These are phyloP conservation scores for Drosophila yooni DNA, from an alignment of 2,888 invertebrate species.

Conservation along the genomic window DNA sequence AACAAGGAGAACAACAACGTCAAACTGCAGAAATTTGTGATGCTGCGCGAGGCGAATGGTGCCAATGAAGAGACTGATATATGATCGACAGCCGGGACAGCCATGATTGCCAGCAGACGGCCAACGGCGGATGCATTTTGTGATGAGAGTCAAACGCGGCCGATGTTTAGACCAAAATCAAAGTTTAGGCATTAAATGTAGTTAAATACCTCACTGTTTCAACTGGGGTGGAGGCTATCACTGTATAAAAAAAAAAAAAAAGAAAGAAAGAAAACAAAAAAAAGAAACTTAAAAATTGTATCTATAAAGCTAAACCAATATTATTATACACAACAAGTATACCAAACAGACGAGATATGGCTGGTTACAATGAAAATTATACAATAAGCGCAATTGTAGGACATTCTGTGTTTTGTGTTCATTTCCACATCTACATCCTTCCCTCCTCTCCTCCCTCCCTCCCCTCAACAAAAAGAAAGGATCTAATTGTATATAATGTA, in stretches of 20 bases:
- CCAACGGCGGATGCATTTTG: slow-evolving; percentile 45
- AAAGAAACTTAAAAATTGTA: slow-evolving; percentile 43
- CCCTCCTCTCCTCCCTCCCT: neutral
- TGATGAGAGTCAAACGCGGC: slow-evolving; percentile 50
- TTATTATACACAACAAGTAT: slow-evolving; percentile 13
- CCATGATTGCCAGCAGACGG: slow-evolving; percentile 18
- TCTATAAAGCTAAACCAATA: slow-evolving; percentile 55
- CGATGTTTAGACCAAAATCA: slow-evolving; percentile 59
- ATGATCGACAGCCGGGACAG: slow-evolving; percentile 63
- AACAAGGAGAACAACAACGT: slow-evolving; percentile 74
- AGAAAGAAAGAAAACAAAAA: neutral
- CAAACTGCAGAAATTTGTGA: slow-evolving; percentile 74
- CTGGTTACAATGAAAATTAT: slow-evolving; percentile 25
- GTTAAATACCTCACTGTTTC: slow-evolving; percentile 67
- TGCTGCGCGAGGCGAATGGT: slow-evolving; percentile 72
- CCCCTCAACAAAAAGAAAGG: no score
- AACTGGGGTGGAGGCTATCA: slow-evolving; percentile 72
- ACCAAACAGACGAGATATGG: slow-evolving; percentile 1
- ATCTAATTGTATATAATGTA: slow-evolving; percentile 54
- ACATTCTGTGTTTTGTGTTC: slow-evolving; percentile 18
- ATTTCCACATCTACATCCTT: neutral
- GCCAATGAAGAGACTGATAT: slow-evolving; percentile 82
- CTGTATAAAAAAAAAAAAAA: slow-evolving; percentile 40
- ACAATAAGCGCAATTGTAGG: slow-evolving; percentile 10
- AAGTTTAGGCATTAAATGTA: slow-evolving; percentile 66